Conservation (phyloP, 2,888 invertebrate species). For the Lepeophtheirus nordmannii region DNA sequence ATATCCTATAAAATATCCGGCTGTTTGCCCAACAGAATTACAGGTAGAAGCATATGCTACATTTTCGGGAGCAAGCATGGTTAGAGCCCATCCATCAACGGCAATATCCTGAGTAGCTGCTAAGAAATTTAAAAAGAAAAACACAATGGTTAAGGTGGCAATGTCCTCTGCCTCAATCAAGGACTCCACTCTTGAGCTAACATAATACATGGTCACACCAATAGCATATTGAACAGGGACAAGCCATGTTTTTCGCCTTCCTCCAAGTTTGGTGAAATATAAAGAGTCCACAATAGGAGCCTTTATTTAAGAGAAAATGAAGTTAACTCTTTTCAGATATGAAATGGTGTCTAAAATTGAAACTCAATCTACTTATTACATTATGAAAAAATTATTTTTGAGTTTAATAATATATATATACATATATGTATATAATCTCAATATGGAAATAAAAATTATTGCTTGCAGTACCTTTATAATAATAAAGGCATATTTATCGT, state of each 20-base stretch:
- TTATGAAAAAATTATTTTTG: too few relatives aligned
- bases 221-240: slow-evolving; percentile 74
- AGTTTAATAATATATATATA: too few relatives aligned
- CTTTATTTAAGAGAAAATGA: too few relatives aligned
- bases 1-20: slow-evolving; percentile 91
- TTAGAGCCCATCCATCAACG: slow-evolving; percentile 98
- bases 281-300: slow-evolving; percentile 88
- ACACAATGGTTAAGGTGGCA: slow-evolving; percentile 59
- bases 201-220: slow-evolving; percentile 70
- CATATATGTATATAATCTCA: too few relatives aligned
- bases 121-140: slow-evolving; percentile 80
- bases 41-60: slow-evolving; percentile 97
- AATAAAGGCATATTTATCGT: too few relatives aligned
- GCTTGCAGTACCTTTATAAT: too few relatives aligned
- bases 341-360: too few relatives aligned
- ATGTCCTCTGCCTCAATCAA: slow-evolving; percentile 58
- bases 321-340: too few relatives aligned
- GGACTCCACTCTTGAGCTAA: slow-evolving; percentile 57
- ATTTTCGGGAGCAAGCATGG: slow-evolving; percentile 89
- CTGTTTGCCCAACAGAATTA: slow-evolving; percentile 94
- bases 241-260: slow-evolving; percentile 81
- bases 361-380: too few relatives aligned
- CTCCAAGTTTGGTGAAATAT: slow-evolving; percentile 62
- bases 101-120: slow-evolving; percentile 99
- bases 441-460: too few relatives aligned